A percentile compares a stretch with the other conserved stretches of the same genome.
These are phyloP conservation scores for Nesogale talazaci DNA, from an alignment of 2,113 vertebrate genomes.

Conservation along the genomic window DNA sequence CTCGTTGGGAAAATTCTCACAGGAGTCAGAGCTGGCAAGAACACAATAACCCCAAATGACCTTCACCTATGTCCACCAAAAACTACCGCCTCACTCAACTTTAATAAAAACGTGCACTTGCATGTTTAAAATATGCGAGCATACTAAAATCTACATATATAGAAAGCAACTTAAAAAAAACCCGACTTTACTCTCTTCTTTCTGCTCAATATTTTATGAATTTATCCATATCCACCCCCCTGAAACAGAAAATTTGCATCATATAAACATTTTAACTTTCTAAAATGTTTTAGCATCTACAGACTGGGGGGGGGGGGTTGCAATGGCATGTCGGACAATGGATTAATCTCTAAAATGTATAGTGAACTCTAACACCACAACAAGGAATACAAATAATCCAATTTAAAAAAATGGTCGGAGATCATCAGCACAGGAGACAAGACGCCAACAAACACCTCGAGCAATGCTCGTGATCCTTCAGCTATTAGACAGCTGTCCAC, in stretches of 20 bases:
- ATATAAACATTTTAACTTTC: conserved; percentile 13
- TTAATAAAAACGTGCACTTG: background rate
- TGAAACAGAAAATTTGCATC: conserved; percentile 1
- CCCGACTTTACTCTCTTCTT: background rate
- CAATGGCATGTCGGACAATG: no score
- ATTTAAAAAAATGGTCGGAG: no score
- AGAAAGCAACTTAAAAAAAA: background rate
- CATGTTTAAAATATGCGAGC: background rate
- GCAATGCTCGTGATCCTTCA: no score
- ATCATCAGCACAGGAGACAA: no score
- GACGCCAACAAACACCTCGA: no score
- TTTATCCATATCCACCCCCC: background rate
- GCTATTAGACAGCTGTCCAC: no score
- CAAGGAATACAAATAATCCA: no score
- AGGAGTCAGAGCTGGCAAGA: background rate
- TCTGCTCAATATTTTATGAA: conserved; percentile 35
- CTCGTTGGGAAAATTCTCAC: background rate
- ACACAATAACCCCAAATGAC: background rate
- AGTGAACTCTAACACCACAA: no score
- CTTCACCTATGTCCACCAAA: background rate
- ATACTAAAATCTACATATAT: background rate
- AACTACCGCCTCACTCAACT: background rate
- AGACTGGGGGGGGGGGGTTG: no score
- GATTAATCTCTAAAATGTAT: no score
- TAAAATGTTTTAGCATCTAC: background rate